Evolutionary conservation across 2,113 vertebrate species (phyloP).

Genomic region (Carlito syrichta): DNA sequence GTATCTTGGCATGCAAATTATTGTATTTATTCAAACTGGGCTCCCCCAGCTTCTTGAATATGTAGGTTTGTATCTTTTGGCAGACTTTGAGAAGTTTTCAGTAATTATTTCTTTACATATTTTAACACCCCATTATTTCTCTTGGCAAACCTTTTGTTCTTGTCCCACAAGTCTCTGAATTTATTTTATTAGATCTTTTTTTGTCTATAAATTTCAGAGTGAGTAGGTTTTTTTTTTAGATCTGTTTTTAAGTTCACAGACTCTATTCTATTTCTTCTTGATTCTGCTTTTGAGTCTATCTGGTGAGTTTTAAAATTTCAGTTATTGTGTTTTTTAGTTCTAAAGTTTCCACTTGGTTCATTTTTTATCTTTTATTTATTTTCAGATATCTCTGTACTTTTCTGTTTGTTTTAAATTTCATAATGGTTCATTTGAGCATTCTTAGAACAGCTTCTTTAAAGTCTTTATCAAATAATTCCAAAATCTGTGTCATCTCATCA

Average conservation of each 20-base stretch:
- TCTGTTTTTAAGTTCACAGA: background rate
- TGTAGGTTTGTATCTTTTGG: background rate
- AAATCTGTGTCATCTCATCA: background rate
- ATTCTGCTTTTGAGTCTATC: background rate
- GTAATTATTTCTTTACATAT: too few species aligned
- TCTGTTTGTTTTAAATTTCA: background rate
- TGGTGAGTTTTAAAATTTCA: background rate
- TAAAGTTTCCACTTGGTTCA: background rate
- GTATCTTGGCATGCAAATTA: background rate
- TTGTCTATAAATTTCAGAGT: background rate
- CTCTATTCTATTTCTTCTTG: background rate
- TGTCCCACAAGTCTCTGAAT: background rate
- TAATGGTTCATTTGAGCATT: slow-evolving; percentile 17
- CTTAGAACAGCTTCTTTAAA: background rate
- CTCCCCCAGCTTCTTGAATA: background rate
- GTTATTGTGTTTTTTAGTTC: background rate
- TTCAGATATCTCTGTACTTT: background rate
- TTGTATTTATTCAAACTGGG: background rate
- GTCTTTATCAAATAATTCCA: background rate
- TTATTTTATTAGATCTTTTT: background rate
- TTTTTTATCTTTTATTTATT: background rate
- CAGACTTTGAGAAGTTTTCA: background rate
- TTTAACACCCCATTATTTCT: background rate
- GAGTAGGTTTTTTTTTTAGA: background rate
- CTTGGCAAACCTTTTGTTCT: background rate